Evolutionary conservation across 2,113 vertebrate species (phyloP).

Genomic region (Sciurus niger): DNA sequence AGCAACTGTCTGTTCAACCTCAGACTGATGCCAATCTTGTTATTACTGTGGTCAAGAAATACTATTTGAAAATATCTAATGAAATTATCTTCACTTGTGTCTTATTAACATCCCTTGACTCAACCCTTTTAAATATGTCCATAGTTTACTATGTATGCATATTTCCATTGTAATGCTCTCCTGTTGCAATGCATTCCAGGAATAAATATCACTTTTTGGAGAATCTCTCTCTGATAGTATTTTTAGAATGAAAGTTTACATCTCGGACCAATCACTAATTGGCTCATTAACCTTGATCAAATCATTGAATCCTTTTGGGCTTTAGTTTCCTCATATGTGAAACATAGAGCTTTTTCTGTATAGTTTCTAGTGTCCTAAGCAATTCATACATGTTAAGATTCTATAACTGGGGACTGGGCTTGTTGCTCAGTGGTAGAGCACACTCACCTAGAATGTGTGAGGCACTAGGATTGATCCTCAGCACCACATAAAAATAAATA

Average conservation of each 20-base stretch:
- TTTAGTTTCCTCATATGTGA: slow-evolving; percentile 1
- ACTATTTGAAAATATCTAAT: background rate
- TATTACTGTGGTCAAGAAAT: background rate
- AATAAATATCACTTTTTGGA: background rate
- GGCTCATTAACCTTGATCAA: background rate
- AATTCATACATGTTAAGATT: background rate
- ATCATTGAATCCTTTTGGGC: background rate
- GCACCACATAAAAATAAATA: too few relatives aligned
- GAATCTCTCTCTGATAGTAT: background rate
- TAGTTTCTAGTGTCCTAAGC: background rate
- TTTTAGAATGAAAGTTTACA: background rate
- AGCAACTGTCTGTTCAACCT: background rate
- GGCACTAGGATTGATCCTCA: too few relatives aligned
- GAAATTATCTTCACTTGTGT: background rate
- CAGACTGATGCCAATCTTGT: background rate
- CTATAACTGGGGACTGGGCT: too few relatives aligned
- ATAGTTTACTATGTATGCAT: background rate
- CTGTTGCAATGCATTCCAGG: background rate
- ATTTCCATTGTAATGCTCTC: background rate
- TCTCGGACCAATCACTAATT: background rate
- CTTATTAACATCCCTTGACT: background rate
- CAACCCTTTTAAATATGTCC: background rate
- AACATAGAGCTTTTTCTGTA: background rate
- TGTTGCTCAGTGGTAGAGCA: too few relatives aligned
- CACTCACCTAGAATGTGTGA: too few relatives aligned